Conservation (phyloP, 37 sponge, comb jelly and placozoan species). For the Tethya wilhelma region DNA sequence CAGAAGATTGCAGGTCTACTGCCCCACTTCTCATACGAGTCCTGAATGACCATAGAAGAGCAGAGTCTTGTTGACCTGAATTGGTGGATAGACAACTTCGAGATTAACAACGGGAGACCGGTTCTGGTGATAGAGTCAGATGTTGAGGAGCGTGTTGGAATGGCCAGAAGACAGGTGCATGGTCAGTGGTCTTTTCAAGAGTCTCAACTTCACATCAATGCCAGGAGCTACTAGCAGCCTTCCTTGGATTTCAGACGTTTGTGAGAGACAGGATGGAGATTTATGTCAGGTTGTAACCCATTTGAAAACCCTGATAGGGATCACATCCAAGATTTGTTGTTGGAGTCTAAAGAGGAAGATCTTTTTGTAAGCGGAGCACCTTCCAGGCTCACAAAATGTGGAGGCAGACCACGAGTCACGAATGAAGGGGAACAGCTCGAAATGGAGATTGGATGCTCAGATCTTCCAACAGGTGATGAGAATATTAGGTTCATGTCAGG, state of each 20-base stretch:
- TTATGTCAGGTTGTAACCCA: neutral
- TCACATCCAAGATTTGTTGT: conserved; percentile 3
- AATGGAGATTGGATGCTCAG: neutral
- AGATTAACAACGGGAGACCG: neutral
- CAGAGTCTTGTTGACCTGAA: conserved; percentile 8
- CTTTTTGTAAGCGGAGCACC: conserved; percentile 13
- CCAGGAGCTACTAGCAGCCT: conserved; percentile 38
- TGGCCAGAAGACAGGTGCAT: no score
- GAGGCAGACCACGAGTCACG: neutral
- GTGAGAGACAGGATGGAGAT: neutral
- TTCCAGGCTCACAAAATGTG: conserved; percentile 7
- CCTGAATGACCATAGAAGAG: neutral
- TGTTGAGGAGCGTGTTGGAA: conserved; percentile 42
- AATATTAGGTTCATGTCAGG: neutral
- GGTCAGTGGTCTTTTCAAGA: no score
- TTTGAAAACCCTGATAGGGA: neutral
- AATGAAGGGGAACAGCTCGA: neutral
- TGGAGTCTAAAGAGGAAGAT: conserved; percentile 8
- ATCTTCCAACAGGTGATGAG: neutral
- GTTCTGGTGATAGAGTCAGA: conserved; percentile 29
- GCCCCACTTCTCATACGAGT: conserved; percentile 22
- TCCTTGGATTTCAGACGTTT: conserved; percentile 22
- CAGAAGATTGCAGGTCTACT: no score
- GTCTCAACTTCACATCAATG: conserved; percentile 34
- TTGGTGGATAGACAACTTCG: conserved; percentile 11